phyloP scores from a whole-genome alignment of 2,113 vertebrate species.

The Malaclemys terrapin region DNA sequence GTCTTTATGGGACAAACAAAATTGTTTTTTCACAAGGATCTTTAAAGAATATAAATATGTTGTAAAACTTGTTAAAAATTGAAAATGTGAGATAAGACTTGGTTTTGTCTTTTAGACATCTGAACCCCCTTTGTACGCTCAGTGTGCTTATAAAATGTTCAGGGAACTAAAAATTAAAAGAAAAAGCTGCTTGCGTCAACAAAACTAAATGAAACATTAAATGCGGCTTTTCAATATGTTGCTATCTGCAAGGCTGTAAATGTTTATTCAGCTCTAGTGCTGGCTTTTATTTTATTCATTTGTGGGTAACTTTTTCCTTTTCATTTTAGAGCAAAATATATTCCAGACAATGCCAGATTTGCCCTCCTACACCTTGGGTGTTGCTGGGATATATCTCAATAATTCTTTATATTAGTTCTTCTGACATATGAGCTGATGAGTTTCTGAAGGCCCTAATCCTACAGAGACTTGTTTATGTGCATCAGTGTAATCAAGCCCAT shows the following conservation, averaged over 20 bases:
- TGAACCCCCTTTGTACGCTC: background rate
- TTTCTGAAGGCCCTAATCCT: background rate
- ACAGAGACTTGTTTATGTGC: background rate
- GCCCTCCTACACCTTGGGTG: background rate
- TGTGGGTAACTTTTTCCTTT: background rate
- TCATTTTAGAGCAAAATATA: background rate
- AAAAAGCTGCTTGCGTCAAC: background rate
- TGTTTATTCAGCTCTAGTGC: background rate
- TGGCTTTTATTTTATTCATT: background rate
- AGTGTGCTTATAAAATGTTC: background rate
- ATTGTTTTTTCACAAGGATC: accelerated
- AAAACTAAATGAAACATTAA: background rate
- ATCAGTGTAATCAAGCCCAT: background rate
- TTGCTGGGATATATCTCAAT: background rate
- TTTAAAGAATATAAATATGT: background rate
- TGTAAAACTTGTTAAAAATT: accelerated
- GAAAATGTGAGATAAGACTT: background rate
- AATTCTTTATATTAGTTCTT: background rate
- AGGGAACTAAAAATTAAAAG: background rate
- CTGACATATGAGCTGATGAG: background rate
- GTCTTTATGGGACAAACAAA: background rate
- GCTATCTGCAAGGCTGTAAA: background rate
- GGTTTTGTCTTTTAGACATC: accelerated
- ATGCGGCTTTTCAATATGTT: background rate
- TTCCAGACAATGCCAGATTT: accelerated